Conservation (phyloP, 2,888 invertebrate species). For the Drosophila quasianomalipes region DNA sequence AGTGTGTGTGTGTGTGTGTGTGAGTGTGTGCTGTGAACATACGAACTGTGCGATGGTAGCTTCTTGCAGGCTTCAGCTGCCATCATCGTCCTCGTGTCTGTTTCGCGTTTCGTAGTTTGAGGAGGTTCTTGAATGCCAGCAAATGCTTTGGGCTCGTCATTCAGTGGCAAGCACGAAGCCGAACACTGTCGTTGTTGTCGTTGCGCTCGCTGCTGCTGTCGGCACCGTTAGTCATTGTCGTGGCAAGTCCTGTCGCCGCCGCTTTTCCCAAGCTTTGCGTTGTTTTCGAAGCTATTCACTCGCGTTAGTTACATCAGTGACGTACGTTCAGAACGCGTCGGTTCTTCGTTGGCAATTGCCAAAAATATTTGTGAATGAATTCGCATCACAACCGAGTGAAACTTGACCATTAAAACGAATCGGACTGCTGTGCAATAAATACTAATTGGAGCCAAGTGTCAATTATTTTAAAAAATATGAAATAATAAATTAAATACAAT, state of each 20-base stretch:
- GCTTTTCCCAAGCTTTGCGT: constrained; percentile 39
- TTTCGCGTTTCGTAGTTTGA: constrained; percentile 43
- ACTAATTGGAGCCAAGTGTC: constrained; percentile 18
- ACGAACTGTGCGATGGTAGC: constrained; percentile 62
- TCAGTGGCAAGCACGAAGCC: constrained; percentile 68
- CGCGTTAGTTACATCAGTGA: constrained; percentile 58
- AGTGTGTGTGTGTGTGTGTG: background rate
- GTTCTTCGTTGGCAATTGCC: constrained; percentile 41
- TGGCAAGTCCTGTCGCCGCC: constrained; percentile 49
- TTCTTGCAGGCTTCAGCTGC: constrained; percentile 67
- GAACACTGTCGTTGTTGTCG: constrained; percentile 58
- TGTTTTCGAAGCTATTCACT: constrained; percentile 42
- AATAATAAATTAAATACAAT: constrained; percentile 2
- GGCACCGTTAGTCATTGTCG: constrained; percentile 47
- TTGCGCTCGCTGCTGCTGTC: constrained; percentile 26
- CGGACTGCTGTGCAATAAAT: constrained; percentile 5
- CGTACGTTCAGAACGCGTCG: constrained; percentile 63
- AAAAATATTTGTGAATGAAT: constrained; percentile 57
- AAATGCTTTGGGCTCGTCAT: constrained; percentile 61
- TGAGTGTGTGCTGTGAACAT: constrained; percentile 18
- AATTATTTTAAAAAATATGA: constrained; percentile 9
- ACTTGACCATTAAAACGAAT: constrained; percentile 9
- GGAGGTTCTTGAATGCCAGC: constrained; percentile 44
- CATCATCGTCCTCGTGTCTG: constrained; percentile 76
- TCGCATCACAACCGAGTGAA: constrained; percentile 17